Evolutionary conservation across 2,113 vertebrate species (phyloP).

Genomic region (Acrocephalus kingi): DNA sequence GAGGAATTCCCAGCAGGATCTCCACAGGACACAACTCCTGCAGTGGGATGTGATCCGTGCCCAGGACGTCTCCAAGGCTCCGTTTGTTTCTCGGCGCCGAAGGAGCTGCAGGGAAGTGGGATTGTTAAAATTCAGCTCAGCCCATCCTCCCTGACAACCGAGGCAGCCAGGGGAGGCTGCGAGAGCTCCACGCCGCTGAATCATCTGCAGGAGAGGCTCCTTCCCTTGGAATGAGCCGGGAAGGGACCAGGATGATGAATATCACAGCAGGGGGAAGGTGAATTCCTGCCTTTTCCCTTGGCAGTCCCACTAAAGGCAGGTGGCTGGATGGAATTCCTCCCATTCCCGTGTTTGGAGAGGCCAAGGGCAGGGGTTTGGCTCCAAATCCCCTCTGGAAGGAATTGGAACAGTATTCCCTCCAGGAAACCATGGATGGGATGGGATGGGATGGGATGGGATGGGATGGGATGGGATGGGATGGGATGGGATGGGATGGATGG

Average conservation of each 20-base stretch:
- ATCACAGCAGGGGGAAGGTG: background rate
- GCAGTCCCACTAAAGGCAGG: fast-evolving
- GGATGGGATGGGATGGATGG: too few relatives aligned
- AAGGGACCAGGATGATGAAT: background rate
- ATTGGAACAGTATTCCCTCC: background rate
- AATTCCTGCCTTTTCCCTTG: background rate
- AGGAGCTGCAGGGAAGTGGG: background rate
- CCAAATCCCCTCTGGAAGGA: background rate
- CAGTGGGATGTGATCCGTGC: background rate
- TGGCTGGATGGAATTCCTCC: fast-evolving
- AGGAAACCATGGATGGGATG: too few relatives aligned
- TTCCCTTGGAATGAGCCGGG: background rate
- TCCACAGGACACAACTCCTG: fast-evolving
- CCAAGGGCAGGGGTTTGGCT: background rate
- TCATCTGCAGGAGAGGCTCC: background rate
- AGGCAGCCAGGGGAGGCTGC: constrained; percentile 1
- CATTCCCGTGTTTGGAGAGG: fast-evolving
- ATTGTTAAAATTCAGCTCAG: constrained; percentile 50
- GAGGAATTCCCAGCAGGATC: background rate
- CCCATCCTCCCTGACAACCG: background rate
- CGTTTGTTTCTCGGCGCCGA: background rate
- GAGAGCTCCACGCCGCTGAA: background rate
- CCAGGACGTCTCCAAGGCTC: background rate
- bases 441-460: background rate
- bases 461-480: background rate